These are phyloP conservation scores for Gracilinanus agilis DNA, from an alignment of 2,113 vertebrate species.

Conservation along the genomic window DNA sequence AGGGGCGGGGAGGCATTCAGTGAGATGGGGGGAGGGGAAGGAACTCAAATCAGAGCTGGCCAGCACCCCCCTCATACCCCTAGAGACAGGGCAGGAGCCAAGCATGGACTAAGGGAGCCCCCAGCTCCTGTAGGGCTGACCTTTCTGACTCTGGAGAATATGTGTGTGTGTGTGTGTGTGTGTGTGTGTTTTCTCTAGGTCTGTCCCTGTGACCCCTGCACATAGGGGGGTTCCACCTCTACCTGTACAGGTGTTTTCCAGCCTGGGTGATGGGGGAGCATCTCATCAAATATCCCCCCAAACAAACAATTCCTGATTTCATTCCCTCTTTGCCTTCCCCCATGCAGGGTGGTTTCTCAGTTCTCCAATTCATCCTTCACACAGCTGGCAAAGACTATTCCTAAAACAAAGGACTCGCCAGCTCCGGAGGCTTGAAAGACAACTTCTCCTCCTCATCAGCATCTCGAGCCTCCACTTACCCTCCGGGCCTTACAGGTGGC, in stretches of 20 bases:
- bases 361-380: neutral
- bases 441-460: neutral
- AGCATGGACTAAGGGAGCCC: no score
- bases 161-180: no score
- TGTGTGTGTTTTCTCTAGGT: no score
- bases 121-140: neutral
- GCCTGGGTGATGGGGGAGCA: neutral
- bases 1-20: no score
- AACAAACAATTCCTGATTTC: neutral
- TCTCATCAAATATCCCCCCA: neutral
- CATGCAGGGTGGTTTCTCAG: neutral
- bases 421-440: neutral
- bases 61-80: no score
- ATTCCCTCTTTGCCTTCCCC: neutral
- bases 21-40: no score
- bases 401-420: neutral
- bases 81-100: neutral
- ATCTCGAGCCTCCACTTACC: no score
- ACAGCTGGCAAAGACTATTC: neutral
- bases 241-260: neutral
- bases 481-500: accelerated
- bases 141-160: neutral
- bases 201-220: no score
- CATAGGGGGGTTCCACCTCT: no score
- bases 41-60: no score